Evolutionary conservation across 2,113 vertebrate species (phyloP).

Genomic region (Saccopteryx leptura): DNA sequence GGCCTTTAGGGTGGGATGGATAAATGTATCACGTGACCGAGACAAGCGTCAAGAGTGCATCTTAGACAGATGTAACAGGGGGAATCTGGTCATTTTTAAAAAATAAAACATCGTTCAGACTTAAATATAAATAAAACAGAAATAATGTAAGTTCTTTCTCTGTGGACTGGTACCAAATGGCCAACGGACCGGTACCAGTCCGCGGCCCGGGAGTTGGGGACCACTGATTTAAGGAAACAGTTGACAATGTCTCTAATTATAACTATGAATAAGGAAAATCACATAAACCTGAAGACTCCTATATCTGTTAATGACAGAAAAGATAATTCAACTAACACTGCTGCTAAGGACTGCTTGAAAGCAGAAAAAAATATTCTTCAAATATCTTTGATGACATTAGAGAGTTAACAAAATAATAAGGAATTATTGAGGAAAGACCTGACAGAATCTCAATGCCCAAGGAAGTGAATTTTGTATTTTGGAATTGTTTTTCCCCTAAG

Average conservation of each 20-base stretch:
- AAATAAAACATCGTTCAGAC: no score
- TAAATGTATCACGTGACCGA: no score
- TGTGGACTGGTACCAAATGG: no score
- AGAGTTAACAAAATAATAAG: neutral
- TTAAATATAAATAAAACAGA: no score
- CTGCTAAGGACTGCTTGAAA: neutral
- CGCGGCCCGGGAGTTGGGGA: no score
- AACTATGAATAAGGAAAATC: neutral
- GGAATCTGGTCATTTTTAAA: no score
- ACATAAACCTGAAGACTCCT: neutral
- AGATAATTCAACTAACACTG: neutral
- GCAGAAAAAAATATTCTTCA: neutral
- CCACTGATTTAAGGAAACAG: neutral
- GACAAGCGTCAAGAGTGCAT: no score
- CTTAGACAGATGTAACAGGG: no score
- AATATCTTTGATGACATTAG: neutral
- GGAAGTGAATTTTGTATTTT: neutral
- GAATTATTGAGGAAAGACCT: neutral
- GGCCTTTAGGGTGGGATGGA: no score
- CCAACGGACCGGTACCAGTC: no score
- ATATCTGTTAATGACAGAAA: neutral
- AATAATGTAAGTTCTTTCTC: no score
- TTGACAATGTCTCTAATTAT: neutral
- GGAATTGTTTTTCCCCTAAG: neutral
- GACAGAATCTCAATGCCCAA: neutral